Base-by-base conservation (phyloP, 2,888 invertebrate species). In the Serripes groenlandicus region DNA sequence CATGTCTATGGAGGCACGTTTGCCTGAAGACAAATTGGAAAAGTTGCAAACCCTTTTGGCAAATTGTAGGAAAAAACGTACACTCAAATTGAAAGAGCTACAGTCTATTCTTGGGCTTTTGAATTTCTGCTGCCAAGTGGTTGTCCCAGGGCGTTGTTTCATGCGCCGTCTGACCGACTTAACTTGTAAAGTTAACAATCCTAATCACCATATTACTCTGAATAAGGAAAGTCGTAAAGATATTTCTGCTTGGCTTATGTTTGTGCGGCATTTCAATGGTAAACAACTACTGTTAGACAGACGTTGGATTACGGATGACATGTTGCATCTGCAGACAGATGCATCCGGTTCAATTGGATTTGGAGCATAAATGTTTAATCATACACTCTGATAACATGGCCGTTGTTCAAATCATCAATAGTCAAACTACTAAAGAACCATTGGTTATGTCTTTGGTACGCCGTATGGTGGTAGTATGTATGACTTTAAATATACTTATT, bases 331-430 rank as follows among this genome's bases (percentile, higher is more conserved):
- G 18, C 49, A 66, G 18, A 82, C 78, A 15, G 78, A 78, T 52
- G 78, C 78, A 35, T 52, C 82, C 3, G 79, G 83, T 15, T 23
- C 78, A 9, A 21, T 78, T 37, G 88, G 84, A 15, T 88, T 64
- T 75, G 86, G 84, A 0, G 86, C 81, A 85, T 34, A 5, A 26
- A 7, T 81, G 81, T 28, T 49, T 87, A 1, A 21, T 75, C 28
- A 49, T 85, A 15, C 85, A 83, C 58, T 70, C 83, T 1, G 85
- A 85, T 42, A 87, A 21, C n/a, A n/a, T n/a, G n/a, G n/a, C n/a
- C n/a, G n/a, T n/a, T n/a, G n/a, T n/a, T n/a, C n/a, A n/a, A n/a
- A 81, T 86, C 32, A 68, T 86, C 15, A 86, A 86, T 23, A 74
- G 68, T 56, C 77, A 75, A 72, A 73, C 81, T 15, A 77, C 69